These are phyloP conservation scores for Artibeus jamaicensis DNA, from an alignment of 2,797 vertebrate species.

Conservation along the genomic window DNA sequence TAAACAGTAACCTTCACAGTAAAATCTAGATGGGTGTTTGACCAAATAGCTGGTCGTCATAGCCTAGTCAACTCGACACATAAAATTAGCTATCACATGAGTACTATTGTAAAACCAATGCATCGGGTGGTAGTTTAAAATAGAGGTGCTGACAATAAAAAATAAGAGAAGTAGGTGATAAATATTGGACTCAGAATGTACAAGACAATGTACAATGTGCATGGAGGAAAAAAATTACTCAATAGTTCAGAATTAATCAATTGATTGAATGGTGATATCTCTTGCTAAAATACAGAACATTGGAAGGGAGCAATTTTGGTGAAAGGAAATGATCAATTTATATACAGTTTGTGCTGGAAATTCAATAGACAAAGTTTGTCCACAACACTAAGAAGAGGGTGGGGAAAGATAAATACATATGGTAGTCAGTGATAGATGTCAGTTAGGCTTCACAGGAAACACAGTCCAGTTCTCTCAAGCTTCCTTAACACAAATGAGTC, in stretches of 20 bases:
- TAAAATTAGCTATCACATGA: not conserved
- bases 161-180: not conserved
- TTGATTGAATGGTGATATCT: not conserved
- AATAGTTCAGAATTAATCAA: not conserved
- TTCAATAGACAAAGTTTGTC: not conserved
- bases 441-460: not conserved
- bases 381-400: not conserved
- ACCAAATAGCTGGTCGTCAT: not conserved
- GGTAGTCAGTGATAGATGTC: not conserved
- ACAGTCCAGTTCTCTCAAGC: not conserved
- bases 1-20: not conserved
- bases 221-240: not conserved
- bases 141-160: not conserved
- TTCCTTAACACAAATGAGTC: not conserved
- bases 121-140: not conserved
- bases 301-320: not conserved
- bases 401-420: not conserved
- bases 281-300: not conserved
- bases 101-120: not conserved
- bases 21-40: not conserved
- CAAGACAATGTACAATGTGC: not conserved
- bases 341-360: not conserved
- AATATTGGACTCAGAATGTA: not conserved
- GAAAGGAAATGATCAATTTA: not conserved
- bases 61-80: not conserved